Evolutionary conservation across 2,797 vertebrate species (phyloP).

Genomic region (Simalia tracyae): DNA sequence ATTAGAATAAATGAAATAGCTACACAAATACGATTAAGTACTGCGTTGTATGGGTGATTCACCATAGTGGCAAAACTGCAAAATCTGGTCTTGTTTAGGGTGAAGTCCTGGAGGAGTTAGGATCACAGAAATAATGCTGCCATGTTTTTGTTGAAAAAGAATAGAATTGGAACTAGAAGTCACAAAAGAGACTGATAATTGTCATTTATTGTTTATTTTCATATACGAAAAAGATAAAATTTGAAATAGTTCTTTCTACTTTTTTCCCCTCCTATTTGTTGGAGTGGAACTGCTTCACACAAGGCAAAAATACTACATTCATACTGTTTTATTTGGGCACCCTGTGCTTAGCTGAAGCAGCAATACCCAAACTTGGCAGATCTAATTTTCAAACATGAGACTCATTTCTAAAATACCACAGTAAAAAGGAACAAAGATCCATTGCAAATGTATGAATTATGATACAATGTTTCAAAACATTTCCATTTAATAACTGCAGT

Average conservation of each 20-base stretch:
- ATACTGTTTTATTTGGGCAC: slow-evolving; percentile 86
- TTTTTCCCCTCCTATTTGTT: slow-evolving; percentile 75
- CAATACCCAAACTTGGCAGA: slow-evolving; percentile 83
- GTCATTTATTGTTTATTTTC: slow-evolving; percentile 89
- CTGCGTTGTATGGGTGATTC: not conserved
- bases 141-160: not conserved
- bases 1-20: not conserved
- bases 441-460: slow-evolving; percentile 88
- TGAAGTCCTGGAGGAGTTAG: not conserved
- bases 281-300: slow-evolving; percentile 82
- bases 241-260: slow-evolving; percentile 86
- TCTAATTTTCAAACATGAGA: slow-evolving; percentile 83
- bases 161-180: slow-evolving; percentile 20
- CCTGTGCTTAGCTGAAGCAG: slow-evolving; percentile 81
- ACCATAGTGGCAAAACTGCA: not conserved
- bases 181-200: slow-evolving; percentile 45
- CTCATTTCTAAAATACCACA: slow-evolving; percentile 90
- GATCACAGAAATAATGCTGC: not conserved
- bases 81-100: not conserved
- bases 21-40: not conserved
- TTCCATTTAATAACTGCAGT: slow-evolving; percentile 81
- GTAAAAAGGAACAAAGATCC: slow-evolving; percentile 87
- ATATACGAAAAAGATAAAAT: slow-evolving; percentile 96
- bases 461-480: slow-evolving; percentile 84
- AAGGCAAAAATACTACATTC: slow-evolving; percentile 87